phyloP scores from a whole-genome alignment of 2,797 vertebrate species.

The Chelidonichthys spinosus region DNA sequence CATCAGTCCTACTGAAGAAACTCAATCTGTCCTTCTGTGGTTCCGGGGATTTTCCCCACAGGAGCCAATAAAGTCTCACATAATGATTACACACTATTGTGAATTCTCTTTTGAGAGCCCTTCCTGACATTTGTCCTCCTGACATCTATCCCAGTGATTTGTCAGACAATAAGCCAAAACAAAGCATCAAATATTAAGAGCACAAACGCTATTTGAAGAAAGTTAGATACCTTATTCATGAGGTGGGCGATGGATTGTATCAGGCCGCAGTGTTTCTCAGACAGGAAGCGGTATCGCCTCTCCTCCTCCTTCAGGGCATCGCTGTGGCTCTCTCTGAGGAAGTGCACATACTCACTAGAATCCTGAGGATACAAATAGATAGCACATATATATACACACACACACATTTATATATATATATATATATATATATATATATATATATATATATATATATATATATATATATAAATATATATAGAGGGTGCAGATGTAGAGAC shows the following conservation, averaged over 20 bases:
- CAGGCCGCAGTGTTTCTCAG: slow-evolving; percentile 91
- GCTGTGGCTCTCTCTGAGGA: slow-evolving; percentile 88
- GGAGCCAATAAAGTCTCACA: slow-evolving; percentile 8
- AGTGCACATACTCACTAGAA: slow-evolving; percentile 85
- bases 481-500: slow-evolving; percentile 48
- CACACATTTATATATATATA: neutral
- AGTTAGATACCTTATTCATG: slow-evolving; percentile 81
- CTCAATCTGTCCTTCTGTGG: slow-evolving; percentile 5
- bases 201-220: slow-evolving; percentile 6
- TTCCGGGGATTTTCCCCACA: neutral
- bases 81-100: slow-evolving; percentile 27
- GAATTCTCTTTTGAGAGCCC: neutral
- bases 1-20: neutral
- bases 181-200: slow-evolving; percentile 16
- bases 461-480: neutral
- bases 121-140: neutral
- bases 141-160: neutral
- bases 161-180: slow-evolving; percentile 10
- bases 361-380: slow-evolving; percentile 80
- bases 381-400: slow-evolving; percentile 9
- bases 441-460: slow-evolving; percentile 17
- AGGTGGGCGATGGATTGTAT: slow-evolving; percentile 72
- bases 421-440: neutral
- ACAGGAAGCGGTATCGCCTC: slow-evolving; percentile 94
- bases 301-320: slow-evolving; percentile 93